Evolutionary conservation across 1,140 invertebrate species (phyloP).

Genomic region (Hyles vespertilio): DNA sequence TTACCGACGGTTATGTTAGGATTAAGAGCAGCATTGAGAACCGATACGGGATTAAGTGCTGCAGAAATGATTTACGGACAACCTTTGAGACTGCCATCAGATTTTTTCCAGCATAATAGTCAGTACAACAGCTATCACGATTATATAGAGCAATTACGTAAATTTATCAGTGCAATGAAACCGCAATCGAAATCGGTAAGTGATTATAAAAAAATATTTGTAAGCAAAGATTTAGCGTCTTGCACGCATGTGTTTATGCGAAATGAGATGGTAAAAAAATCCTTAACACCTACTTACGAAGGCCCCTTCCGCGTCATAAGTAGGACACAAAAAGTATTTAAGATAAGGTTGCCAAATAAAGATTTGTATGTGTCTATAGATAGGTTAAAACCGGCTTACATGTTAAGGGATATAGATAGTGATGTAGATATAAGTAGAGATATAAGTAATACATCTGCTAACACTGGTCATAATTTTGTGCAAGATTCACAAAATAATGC

Average conservation of each 20-base stretch:
- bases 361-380: constrained; percentile 7
- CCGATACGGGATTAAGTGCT: constrained; percentile 10
- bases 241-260: constrained; percentile 17
- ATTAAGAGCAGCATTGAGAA: constrained; percentile 17
- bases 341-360: constrained; percentile 4
- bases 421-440: too few species aligned
- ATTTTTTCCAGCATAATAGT: constrained; percentile 15
- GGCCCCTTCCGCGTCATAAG: constrained; percentile 15
- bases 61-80: constrained; percentile 22
- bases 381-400: constrained; percentile 9
- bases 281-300: constrained; percentile 14
- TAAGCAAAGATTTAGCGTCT: constrained; percentile 14
- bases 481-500: too few species aligned
- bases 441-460: too few species aligned
- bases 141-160: constrained; percentile 12
- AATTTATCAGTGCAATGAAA: constrained; percentile 9
- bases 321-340: constrained; percentile 6
- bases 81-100: constrained; percentile 16
- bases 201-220: constrained; percentile 13
- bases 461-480: too few species aligned
- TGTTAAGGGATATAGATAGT: neutral
- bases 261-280: constrained; percentile 8
- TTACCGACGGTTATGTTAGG: constrained; percentile 35
- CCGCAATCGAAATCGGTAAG: constrained; percentile 1
- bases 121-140: constrained; percentile 2